Evolutionary conservation across 2,797 vertebrate species (phyloP).

Genomic region (Siniperca scherzeri): DNA sequence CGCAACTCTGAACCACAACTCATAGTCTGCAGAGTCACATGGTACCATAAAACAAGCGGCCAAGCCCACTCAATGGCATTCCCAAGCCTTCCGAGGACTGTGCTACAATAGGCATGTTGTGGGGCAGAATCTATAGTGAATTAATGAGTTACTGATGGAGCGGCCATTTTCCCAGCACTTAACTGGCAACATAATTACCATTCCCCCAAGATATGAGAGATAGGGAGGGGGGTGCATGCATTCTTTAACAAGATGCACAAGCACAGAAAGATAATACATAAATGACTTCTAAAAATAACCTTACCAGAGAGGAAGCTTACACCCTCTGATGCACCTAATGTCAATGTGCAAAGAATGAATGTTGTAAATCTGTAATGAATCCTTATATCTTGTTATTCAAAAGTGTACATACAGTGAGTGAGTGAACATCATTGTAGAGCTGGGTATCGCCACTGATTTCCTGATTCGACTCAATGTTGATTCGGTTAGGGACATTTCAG

Average conservation of each 20-base stretch:
- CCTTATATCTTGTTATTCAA: slow-evolving; percentile 29
- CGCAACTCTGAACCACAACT: slow-evolving; percentile 61
- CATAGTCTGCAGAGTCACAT: slow-evolving; percentile 64
- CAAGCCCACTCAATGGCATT: slow-evolving; percentile 84
- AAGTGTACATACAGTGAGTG: background rate
- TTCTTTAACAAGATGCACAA: slow-evolving; percentile 64
- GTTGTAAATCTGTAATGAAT: slow-evolving; percentile 16
- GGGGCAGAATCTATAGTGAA: slow-evolving; percentile 81
- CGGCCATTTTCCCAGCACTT: slow-evolving; percentile 79
- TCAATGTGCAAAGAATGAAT: slow-evolving; percentile 23
- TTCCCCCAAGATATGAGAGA: slow-evolving; percentile 65
- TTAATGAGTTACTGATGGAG: slow-evolving; percentile 86
- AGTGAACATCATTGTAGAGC: background rate
- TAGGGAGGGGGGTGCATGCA: slow-evolving; percentile 46
- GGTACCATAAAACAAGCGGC: slow-evolving; percentile 77
- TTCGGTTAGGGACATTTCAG: no score
- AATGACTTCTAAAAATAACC: slow-evolving; percentile 39
- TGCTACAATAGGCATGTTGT: slow-evolving; percentile 84
- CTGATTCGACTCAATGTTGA: no score
- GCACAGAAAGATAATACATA: slow-evolving; percentile 56
- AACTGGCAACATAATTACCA: slow-evolving; percentile 76
- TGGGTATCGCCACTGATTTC: no score
- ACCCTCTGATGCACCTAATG: slow-evolving; percentile 24
- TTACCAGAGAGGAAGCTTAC: slow-evolving; percentile 16
- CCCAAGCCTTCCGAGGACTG: slow-evolving; percentile 80